Conservation (phyloP, 2,113 vertebrate genomes). For the Vidua chalybeata region DNA sequence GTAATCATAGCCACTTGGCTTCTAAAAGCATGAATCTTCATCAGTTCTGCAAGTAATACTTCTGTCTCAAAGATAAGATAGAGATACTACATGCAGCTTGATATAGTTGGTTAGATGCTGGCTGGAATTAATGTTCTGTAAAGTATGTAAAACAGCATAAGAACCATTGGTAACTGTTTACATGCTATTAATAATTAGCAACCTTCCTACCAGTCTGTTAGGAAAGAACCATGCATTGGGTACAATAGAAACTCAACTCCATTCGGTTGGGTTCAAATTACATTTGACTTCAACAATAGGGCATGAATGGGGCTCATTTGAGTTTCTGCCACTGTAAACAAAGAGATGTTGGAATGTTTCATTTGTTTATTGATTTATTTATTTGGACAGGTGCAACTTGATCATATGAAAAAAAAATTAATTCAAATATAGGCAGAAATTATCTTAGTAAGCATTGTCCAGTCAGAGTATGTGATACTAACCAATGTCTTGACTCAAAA, state of each 20-base stretch:
- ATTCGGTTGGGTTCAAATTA: slow-evolving; percentile 52
- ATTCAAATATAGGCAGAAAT: slow-evolving; percentile 17
- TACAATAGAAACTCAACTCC: slow-evolving; percentile 55
- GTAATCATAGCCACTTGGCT: background rate
- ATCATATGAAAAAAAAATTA: background rate
- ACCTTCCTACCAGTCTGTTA: slow-evolving; percentile 53
- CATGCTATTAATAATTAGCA: slow-evolving; percentile 77
- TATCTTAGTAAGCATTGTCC: background rate
- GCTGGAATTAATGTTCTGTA: slow-evolving; percentile 66
- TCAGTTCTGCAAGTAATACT: background rate
- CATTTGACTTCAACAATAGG: slow-evolving; percentile 42
- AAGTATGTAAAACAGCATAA: slow-evolving; percentile 64
- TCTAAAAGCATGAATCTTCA: background rate
- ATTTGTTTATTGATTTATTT: slow-evolving; percentile 71
- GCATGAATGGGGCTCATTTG: slow-evolving; percentile 59
- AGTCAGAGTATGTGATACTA: background rate
- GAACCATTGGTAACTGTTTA: slow-evolving; percentile 72
- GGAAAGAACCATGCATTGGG: slow-evolving; percentile 21
- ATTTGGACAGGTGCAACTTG: slow-evolving; percentile 66
- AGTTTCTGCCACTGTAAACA: slow-evolving; percentile 70
- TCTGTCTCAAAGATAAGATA: slow-evolving; percentile 16
- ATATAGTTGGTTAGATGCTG: slow-evolving; percentile 41
- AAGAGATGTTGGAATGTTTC: slow-evolving; percentile 60
- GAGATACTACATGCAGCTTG: slow-evolving; percentile 10
- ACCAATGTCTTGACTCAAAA: background rate